Base-by-base conservation (phyloP, 1,140 invertebrate species). In the Drosophila sturtevanti region DNA sequence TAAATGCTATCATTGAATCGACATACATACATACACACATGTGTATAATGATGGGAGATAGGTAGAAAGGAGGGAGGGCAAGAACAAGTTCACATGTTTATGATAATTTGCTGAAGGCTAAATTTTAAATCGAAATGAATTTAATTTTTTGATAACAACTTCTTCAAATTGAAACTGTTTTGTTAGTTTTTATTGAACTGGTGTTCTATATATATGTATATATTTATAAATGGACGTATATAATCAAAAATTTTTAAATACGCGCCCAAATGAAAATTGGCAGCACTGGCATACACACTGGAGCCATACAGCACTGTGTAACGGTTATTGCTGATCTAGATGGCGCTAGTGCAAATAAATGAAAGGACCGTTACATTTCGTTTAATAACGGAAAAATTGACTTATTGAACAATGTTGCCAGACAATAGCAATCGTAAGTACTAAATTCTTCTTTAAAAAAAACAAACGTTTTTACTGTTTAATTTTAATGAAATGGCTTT, bases 71-170 rank as follows among this genome's bases (percentile, higher is more conserved):
- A 21, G 18, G 18, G 9, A 9, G 2, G 18, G 41, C 9, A 14
- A 14, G 27, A 31, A 56, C 54, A 34, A 16, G 54, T 35, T 56
- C 54, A 16, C 54, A 56, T 56, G 54, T 34, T 35, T 35, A 56
- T 56, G 54, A 56, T 56, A 56, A 56, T 56, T 56, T 56, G 9
- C 7, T 56, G 12, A 56, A 56, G 54, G 54, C 34, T 55, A 55
- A 31, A 55, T 34, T 16, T 16, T 44, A 48, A 48, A 21, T 48
- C 16, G 18, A 48, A 48, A 21, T 48, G 18, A 11, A 48, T 21
- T 48, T 21, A 21, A 21, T 14, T 38, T 38, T 14, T 14, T 38
- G 37, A 38, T 38, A 38, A 38, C 37, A 38, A 38, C 37, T 14
- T 38, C 11, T 38, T 38, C 37, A 38, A 38, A 38, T 38, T 38